Conservation (phyloP, 1,140 invertebrate species). For the Aethina tumida region DNA sequence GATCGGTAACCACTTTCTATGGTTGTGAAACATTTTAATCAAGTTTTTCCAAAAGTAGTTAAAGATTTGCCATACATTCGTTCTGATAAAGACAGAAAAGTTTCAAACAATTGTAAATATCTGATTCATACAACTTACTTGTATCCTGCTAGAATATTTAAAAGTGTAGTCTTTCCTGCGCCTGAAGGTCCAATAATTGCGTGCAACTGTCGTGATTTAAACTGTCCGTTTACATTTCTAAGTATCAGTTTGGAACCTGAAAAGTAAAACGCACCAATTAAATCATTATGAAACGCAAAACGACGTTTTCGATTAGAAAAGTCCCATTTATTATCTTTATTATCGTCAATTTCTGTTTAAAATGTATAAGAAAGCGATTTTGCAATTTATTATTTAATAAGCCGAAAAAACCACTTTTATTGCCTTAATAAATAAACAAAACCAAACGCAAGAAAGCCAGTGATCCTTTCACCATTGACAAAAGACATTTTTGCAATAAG, state of each 20-base stretch:
- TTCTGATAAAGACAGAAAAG: neutral
- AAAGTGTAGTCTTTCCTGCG: conserved; percentile 80
- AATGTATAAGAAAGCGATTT: too few species aligned
- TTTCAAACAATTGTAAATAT: neutral
- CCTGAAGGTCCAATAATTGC: conserved; percentile 83
- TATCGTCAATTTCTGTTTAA: too few species aligned
- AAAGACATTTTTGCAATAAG: too few species aligned
- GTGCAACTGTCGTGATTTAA: conserved; percentile 64
- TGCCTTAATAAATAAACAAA: too few species aligned
- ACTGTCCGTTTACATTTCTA: conserved; percentile 58
- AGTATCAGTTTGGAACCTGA: conserved; percentile 63
- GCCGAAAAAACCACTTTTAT: too few species aligned
- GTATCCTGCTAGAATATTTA: conserved; percentile 78
- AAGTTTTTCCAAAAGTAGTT: neutral
- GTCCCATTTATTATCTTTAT: too few species aligned
- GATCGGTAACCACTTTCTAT: neutral
- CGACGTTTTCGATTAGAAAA: too few species aligned
- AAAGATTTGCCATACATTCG: neutral
- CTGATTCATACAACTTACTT: conserved; percentile 48
- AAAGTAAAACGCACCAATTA: too few species aligned
- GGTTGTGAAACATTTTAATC: neutral
- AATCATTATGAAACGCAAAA: too few species aligned
- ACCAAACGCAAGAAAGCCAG: too few species aligned
- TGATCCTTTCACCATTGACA: too few species aligned
- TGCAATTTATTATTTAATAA: too few species aligned